A percentile compares a stretch with the other conserved stretches of the same genome.
Conservation (phyloP, 2,888 invertebrate genomes). For the Ryuthela nishihirai region DNA sequence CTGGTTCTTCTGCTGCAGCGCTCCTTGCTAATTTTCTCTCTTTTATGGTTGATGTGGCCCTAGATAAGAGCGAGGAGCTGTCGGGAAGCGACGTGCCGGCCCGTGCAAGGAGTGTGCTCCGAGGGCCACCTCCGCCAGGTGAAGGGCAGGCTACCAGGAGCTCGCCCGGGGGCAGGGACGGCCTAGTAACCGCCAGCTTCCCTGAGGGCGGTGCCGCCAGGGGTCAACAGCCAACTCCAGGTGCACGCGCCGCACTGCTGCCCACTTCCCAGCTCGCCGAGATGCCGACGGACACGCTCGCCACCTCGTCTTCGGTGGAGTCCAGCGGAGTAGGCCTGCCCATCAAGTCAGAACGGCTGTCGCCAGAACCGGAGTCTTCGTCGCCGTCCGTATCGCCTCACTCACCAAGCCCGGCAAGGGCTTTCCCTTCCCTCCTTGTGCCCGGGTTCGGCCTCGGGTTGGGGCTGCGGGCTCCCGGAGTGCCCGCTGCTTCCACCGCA, state of each 20-base stretch:
- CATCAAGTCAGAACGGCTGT: slow-evolving; percentile 18
- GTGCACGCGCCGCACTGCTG: neutral
- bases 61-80: no score
- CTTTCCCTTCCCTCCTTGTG: slow-evolving; percentile 16
- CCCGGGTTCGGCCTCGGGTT: slow-evolving; percentile 21
- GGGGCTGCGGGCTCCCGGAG: slow-evolving; percentile 11
- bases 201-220: slow-evolving; percentile 1
- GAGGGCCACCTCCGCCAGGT: slow-evolving; percentile 5
- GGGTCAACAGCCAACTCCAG: slow-evolving; percentile 9
- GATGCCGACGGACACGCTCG: slow-evolving; percentile 35
- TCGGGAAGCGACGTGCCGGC: no score
- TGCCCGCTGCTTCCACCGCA: slow-evolving; percentile 4
- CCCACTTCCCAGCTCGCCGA: neutral
- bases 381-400: slow-evolving; percentile 38
- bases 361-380: slow-evolving; percentile 27
- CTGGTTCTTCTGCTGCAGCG: no score
- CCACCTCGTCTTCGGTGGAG: slow-evolving; percentile 8
- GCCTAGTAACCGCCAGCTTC: slow-evolving; percentile 6
- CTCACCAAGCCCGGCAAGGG: slow-evolving; percentile 35
- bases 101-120: neutral
- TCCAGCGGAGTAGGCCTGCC: no score
- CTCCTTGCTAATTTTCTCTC: no score
- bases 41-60: no score
- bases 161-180: slow-evolving; percentile 1
- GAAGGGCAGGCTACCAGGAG: neutral